Base-by-base conservation (phyloP, 1,140 invertebrate species). In the Orchestia grillus region DNA sequence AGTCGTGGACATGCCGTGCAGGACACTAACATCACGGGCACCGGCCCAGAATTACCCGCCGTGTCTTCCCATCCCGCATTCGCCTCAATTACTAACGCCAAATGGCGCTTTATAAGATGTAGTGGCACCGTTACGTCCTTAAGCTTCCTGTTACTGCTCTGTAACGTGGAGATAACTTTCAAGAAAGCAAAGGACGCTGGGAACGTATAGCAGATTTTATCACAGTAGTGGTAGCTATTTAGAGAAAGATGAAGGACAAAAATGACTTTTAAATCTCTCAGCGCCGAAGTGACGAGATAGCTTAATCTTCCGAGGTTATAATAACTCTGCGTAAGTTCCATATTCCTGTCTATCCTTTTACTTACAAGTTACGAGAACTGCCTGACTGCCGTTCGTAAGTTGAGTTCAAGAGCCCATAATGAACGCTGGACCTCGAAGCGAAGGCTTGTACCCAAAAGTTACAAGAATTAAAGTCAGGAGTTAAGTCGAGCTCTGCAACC, bases 91-190 rank as follows among this genome's bases (percentile, higher is more conserved):
- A 77, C 62, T 36, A 77, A 77, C 62, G 62, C 62, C 62, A 77
- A 77, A 77, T 77, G 62, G 62, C 62, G 62, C 62, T 77, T 77
- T 77, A 77, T 77, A 77, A 77, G 62, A 77, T 77, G 62, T 77
- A 77, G 62, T 19, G 62, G 15, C 62, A 15, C 1, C 62, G 62
- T 77, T 77, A 77, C 62, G 62, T 77, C 28, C 62, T 77, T 77
- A 77, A 77, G 62, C 62, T 77, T 77, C 62, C 62, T 77, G 62
- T 77, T 77, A 77, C 62, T 77, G 62, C 62, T 77, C 62, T 19
- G 62, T 77, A 77, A 77, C 62, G 36, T 36, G 62, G 28, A 36
- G 62, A 77, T 77, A 77, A 77, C 15, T 77, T 77, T 28, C 3
- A 36, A 36, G 62, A 77, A 77, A 77, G 15, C 62, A 77, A 36